Conservation (phyloP, 2,888 invertebrate genomes). For the Philopedon plagiatum region DNA sequence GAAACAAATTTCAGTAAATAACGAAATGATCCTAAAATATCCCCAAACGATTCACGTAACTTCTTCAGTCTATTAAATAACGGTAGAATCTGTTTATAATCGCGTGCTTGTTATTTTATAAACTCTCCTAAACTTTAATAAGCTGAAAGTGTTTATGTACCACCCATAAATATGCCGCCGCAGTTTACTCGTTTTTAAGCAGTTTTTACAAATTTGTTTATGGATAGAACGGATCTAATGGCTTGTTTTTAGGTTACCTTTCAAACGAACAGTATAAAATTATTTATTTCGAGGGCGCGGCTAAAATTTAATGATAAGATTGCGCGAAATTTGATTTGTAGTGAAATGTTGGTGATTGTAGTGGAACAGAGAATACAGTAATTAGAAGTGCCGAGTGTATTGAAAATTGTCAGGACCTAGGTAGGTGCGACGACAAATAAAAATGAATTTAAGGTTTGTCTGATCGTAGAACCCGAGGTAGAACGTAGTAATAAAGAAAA, state of each 20-base stretch:
- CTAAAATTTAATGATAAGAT: background rate
- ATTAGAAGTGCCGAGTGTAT: too few relatives aligned
- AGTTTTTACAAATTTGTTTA: constrained; percentile 39
- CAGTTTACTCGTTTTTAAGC: constrained; percentile 18
- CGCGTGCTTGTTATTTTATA: constrained; percentile 42
- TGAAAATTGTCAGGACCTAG: too few relatives aligned
- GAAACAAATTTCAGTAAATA: too few relatives aligned
- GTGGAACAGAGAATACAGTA: too few relatives aligned
- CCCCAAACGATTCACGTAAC: background rate
- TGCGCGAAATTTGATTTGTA: too few relatives aligned
- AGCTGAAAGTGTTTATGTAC: constrained; percentile 41
- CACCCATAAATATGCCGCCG: constrained; percentile 33
- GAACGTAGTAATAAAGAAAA: too few relatives aligned
- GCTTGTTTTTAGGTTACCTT: constrained; percentile 16
- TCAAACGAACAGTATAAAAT: constrained; percentile 5
- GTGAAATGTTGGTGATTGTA: too few relatives aligned
- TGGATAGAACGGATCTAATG: constrained; percentile 21
- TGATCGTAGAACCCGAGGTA: too few relatives aligned
- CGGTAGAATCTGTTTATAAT: constrained; percentile 38
- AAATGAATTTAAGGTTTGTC: too few relatives aligned
- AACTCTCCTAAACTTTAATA: constrained; percentile 25
- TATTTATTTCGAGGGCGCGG: constrained; percentile 32
- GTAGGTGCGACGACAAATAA: too few relatives aligned
- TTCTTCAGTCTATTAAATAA: too few relatives aligned
- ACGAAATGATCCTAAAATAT: too few relatives aligned